These are phyloP conservation scores for Anolis apletophallus DNA, from an alignment of 2,797 vertebrate species.

Conservation along the genomic window DNA sequence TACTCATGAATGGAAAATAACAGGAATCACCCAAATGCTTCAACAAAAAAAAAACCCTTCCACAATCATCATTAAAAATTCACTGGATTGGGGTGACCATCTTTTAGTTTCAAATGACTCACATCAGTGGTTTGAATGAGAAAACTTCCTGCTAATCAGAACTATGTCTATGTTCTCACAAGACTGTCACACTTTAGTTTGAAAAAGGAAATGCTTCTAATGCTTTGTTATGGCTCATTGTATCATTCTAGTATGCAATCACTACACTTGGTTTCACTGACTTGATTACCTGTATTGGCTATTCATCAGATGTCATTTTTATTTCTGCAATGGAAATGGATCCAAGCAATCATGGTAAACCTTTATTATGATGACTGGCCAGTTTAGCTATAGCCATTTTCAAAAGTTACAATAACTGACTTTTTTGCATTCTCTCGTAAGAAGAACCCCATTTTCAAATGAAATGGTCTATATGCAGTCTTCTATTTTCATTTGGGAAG, in stretches of 20 bases:
- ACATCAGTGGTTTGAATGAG: no score
- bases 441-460: background rate
- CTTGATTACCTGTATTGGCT: background rate
- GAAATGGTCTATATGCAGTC: background rate
- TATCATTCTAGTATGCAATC: background rate
- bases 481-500: background rate
- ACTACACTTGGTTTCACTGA: background rate
- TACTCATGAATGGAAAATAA: background rate
- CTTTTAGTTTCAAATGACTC: background rate
- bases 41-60: background rate
- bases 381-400: background rate
- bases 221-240: background rate
- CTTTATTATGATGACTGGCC: background rate
- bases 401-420: no score
- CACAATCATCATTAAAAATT: background rate
- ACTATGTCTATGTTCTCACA: background rate
- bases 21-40: background rate
- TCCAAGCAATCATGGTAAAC: background rate
- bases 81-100: background rate
- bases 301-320: background rate
- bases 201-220: background rate
- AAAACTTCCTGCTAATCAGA: background rate
- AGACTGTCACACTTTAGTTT: background rate
- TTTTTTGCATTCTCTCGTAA: background rate
- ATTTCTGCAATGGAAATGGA: background rate